A percentile compares a stretch with the other conserved stretches of the same genome.
These are phyloP conservation scores for Drepanosiphum platanoidis DNA, from an alignment of 2,888 invertebrate species.

Conservation along the genomic window DNA sequence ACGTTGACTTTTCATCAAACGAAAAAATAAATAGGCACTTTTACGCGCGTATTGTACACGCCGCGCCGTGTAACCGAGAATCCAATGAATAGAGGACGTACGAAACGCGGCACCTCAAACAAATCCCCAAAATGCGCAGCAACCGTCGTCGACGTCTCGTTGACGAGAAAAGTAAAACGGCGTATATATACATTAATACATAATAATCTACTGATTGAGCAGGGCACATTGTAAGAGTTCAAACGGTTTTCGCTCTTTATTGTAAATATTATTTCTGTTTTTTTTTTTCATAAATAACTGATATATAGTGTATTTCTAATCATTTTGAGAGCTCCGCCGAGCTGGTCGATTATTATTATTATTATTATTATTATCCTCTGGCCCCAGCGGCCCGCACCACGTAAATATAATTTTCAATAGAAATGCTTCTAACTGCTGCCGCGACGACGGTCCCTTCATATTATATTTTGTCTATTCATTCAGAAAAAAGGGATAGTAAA, in stretches of 20 bases:
- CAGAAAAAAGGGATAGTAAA: neutral
- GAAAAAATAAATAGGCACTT: neutral
- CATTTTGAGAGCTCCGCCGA: conserved; percentile 39
- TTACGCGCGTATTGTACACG: neutral
- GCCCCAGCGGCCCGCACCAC: neutral
- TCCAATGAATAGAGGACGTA: conserved; percentile 4
- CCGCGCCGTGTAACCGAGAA: conserved; percentile 12
- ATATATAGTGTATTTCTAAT: conserved; percentile 46
- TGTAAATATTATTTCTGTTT: too few relatives aligned
- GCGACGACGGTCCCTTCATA: neutral
- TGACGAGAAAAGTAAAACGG: conserved; percentile 33
- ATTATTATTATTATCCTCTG: neutral
- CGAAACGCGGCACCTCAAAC: conserved; percentile 38
- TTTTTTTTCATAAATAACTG: neutral
- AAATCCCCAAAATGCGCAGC: conserved; percentile 1
- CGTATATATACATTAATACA: conserved; percentile 6
- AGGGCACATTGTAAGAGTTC: conserved; percentile 38
- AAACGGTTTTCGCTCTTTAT: conserved; percentile 47
- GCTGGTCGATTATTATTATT: conserved; percentile 38
- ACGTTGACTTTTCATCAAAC: neutral
- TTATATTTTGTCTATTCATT: neutral
- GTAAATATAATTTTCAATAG: neutral
- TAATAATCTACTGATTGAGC: conserved; percentile 49
- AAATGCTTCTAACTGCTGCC: neutral
- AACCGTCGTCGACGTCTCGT: conserved; percentile 13